Conservation (phyloP, 2,113 vertebrate genomes). For the Buteo buteo region DNA sequence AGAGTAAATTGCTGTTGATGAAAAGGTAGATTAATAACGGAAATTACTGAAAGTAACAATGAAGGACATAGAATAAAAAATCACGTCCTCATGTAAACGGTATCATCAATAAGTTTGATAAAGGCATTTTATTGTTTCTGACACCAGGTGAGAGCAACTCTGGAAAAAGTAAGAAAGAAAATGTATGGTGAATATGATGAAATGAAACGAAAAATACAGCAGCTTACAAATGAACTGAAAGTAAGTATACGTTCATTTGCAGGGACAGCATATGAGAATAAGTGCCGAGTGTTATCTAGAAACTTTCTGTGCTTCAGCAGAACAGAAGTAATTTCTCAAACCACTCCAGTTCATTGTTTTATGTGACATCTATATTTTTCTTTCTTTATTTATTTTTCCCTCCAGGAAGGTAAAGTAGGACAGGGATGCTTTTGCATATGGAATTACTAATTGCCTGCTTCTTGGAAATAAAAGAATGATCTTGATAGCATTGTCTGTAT, state of each 20-base stretch:
- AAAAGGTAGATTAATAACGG: neutral
- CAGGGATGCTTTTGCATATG: neutral
- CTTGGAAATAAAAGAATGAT: neutral
- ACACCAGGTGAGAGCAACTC: slow-evolving; percentile 90
- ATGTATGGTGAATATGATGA: slow-evolving; percentile 95
- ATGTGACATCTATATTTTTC: neutral
- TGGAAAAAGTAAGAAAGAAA: slow-evolving; percentile 92
- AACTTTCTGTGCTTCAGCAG: neutral
- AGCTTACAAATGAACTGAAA: slow-evolving; percentile 86
- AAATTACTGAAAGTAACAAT: neutral
- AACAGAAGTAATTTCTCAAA: neutral
- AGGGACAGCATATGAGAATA: neutral
- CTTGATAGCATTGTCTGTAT: neutral
- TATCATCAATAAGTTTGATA: neutral
- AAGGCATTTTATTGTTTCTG: neutral
- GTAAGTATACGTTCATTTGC: slow-evolving; percentile 67
- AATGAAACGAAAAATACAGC: slow-evolving; percentile 91
- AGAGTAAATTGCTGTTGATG: neutral
- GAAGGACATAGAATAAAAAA: neutral
- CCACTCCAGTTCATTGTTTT: neutral
- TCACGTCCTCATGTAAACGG: neutral
- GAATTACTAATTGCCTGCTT: neutral
- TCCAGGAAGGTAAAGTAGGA: neutral
- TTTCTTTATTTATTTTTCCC: neutral
- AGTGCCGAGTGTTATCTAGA: neutral